These are phyloP conservation scores for Centrocercus urophasianus DNA, from an alignment of 2,113 vertebrate species.

Conservation along the genomic window DNA sequence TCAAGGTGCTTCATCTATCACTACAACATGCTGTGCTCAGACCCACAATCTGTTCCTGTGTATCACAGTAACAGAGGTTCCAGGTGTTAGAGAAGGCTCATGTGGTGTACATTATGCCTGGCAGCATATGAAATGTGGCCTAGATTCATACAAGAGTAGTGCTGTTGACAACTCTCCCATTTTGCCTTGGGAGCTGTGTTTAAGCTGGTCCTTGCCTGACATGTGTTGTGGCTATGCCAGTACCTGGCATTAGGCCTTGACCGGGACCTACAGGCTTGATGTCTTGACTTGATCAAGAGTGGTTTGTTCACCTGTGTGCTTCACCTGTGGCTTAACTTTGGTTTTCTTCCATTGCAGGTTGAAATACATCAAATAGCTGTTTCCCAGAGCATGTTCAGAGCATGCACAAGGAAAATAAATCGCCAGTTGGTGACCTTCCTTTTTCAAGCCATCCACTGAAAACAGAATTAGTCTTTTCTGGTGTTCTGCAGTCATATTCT, in stretches of 20 bases:
- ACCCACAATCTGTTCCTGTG: not conserved
- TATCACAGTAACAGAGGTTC: not conserved
- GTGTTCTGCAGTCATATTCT: rapidly evolving
- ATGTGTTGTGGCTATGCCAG: not conserved
- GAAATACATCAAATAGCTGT: not conserved
- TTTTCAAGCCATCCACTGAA: not conserved
- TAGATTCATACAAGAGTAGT: not conserved
- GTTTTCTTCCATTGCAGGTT: not conserved
- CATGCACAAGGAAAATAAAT: not conserved
- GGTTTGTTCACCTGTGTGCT: not conserved
- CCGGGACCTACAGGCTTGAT: too few species aligned
- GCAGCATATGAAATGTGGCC: not conserved
- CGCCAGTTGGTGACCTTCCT: not conserved
- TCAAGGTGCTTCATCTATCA: not conserved
- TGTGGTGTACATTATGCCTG: not conserved
- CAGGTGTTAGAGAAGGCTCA: not conserved
- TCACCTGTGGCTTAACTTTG: not conserved
- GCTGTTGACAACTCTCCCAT: not conserved
- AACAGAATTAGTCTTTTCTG: not conserved
- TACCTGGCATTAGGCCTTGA: not conserved
- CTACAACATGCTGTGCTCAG: not conserved
- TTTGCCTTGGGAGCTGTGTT: not conserved
- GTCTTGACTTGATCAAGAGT: not conserved
- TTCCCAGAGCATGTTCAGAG: not conserved
- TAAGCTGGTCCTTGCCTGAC: not conserved